Conservation (phyloP, 2,888 invertebrate genomes). For the Amiota communis region DNA sequence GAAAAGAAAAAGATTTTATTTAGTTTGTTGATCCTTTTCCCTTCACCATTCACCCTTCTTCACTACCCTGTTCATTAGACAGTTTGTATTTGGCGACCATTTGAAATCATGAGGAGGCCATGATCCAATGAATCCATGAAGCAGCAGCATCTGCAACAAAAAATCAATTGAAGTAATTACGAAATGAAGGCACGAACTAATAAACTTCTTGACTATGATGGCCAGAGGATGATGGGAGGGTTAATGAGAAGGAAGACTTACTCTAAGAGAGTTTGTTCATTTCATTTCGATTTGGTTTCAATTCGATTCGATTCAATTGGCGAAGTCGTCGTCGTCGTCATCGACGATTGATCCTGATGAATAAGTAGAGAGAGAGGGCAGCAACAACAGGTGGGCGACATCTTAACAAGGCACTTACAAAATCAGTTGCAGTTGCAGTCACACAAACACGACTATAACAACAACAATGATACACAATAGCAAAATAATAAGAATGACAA, state of each 20-base stretch:
- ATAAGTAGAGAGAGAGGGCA: neutral
- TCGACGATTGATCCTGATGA: no score
- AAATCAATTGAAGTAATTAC: constrained; percentile 72
- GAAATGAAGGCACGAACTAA: constrained; percentile 73
- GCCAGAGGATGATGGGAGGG: neutral
- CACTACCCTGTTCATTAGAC: no score
- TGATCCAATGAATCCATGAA: constrained; percentile 16
- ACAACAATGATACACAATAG: neutral
- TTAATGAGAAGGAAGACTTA: no score
- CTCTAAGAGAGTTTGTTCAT: neutral
- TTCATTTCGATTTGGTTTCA: constrained; percentile 13
- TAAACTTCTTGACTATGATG: constrained; percentile 57
- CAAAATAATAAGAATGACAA: no score
- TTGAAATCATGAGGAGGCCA: constrained; percentile 1
- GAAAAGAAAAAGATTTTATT: no score
- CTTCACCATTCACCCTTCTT: no score
- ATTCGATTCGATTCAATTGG: constrained; percentile 4
- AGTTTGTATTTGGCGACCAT: constrained; percentile 30
- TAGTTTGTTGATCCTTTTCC: no score
- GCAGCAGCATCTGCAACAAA: constrained; percentile 61
- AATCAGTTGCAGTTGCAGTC: no score
- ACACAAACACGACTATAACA: constrained; percentile 1
- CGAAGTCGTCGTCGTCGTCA: no score
- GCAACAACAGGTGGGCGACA: neutral
- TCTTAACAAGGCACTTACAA: constrained; percentile 13